A percentile compares a stretch with the other conserved stretches of the same genome.
Conservation (phyloP, 2,888 invertebrate species). For the Prosapia bicincta region DNA sequence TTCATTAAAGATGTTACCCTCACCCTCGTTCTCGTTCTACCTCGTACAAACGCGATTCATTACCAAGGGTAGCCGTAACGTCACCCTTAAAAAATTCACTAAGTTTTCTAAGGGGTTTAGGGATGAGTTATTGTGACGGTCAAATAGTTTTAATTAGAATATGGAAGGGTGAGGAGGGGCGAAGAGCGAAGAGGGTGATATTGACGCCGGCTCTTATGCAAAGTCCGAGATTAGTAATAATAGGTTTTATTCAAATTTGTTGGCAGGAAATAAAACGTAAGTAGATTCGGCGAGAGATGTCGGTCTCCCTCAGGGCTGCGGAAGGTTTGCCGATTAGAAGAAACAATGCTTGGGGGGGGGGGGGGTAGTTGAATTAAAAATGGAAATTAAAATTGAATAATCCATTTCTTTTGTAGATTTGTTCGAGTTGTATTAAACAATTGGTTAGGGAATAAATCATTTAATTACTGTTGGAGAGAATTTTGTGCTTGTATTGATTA, state of each 20-base stretch:
- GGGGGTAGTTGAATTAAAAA: background rate
- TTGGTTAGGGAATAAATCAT: background rate
- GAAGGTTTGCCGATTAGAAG: background rate
- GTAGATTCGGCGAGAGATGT: background rate
- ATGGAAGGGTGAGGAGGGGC: background rate
- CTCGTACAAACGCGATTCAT: background rate
- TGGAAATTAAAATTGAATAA: background rate
- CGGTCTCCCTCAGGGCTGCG: background rate
- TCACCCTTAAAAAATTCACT: constrained; percentile 2
- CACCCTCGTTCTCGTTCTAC: background rate
- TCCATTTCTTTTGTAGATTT: background rate
- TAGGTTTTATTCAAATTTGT: constrained; percentile 26
- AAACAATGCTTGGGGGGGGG: background rate
- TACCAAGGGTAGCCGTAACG: background rate
- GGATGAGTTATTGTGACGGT: background rate
- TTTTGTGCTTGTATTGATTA: no score
- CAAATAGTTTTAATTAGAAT: background rate
- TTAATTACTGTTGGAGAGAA: no score
- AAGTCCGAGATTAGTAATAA: constrained; percentile 12
- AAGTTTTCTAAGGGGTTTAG: background rate
- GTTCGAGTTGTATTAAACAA: background rate
- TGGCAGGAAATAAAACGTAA: constrained; percentile 6
- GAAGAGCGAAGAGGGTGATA: background rate
- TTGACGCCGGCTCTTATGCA: background rate
- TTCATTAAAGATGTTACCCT: background rate